Evolutionary conservation across 2,888 invertebrate genomes (phyloP).

Genomic region (Hirtodrosophila cameraria): DNA sequence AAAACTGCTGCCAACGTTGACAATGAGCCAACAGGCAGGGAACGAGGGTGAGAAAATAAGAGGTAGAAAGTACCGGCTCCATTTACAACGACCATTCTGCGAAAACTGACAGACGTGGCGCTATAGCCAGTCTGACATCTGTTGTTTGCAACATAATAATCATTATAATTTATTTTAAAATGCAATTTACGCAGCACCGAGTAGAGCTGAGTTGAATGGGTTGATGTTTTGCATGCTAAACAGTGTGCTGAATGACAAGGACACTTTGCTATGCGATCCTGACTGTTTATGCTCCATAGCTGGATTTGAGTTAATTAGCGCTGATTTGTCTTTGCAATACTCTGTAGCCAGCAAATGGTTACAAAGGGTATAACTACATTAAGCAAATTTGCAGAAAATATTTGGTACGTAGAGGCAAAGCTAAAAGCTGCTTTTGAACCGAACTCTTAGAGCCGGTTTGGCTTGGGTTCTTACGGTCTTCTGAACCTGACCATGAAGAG

Average conservation of each 20-base stretch:
- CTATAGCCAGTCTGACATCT: slow-evolving; percentile 62
- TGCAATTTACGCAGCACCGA: slow-evolving; percentile 70
- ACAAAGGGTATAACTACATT: too few relatives aligned
- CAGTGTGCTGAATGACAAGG: slow-evolving; percentile 26
- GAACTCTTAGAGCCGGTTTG: too few relatives aligned
- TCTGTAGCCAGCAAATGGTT: slow-evolving; percentile 25
- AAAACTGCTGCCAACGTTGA: slow-evolving; percentile 46
- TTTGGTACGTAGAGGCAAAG: too few relatives aligned
- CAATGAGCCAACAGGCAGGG: slow-evolving; percentile 27
- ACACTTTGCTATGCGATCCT: slow-evolving; percentile 31
- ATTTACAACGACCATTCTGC: background rate
- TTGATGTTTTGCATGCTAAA: slow-evolving; percentile 49
- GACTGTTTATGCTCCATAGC: slow-evolving; percentile 37
- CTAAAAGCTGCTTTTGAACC: too few relatives aligned
- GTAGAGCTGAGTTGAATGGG: slow-evolving; percentile 40
- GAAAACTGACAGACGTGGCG: slow-evolving; percentile 42
- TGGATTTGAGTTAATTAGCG: slow-evolving; percentile 63
- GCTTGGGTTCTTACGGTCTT: too few relatives aligned
- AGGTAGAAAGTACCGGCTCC: background rate
- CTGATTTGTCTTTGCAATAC: slow-evolving; percentile 58
- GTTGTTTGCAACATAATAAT: slow-evolving; percentile 77
- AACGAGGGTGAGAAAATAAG: background rate
- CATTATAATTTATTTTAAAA: slow-evolving; percentile 79
- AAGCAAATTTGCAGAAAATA: too few relatives aligned
- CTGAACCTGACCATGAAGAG: too few relatives aligned